A percentile compares a stretch with the other conserved stretches of the same genome.
Evolutionary conservation across 2,113 vertebrate species (phyloP).

Genomic region (Anas platyrhynchos): DNA sequence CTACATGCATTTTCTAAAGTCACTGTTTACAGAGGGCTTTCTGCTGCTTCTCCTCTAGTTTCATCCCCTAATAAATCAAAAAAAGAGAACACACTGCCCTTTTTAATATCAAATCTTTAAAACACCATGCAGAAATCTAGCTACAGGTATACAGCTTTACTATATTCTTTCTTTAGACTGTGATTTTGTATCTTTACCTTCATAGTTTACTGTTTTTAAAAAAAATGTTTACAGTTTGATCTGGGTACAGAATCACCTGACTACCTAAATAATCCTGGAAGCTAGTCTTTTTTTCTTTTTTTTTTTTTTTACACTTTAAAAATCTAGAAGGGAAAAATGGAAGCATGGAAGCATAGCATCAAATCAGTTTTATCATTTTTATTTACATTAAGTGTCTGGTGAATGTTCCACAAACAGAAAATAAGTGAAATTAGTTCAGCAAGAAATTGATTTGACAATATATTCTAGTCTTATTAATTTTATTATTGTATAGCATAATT

Average conservation of each 20-base stretch:
- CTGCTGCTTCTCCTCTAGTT: background rate
- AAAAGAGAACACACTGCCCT: background rate
- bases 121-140: background rate
- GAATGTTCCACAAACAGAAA: background rate
- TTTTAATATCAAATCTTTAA: background rate
- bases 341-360: background rate
- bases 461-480: background rate
- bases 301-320: background rate
- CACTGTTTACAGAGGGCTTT: background rate
- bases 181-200: background rate
- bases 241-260: background rate
- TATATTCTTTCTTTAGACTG: background rate
- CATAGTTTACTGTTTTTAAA: background rate
- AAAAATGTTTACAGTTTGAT: background rate
- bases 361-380: background rate
- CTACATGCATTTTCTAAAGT: background rate
- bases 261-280: background rate
- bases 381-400: background rate
- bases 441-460: background rate
- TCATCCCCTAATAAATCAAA: background rate
- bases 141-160: background rate
- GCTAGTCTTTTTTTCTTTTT: background rate
- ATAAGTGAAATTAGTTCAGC: background rate
- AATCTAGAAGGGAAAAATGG: background rate
- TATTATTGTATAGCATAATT: background rate